A percentile compares a stretch with the other conserved stretches of the same genome.
Conservation (phyloP, 2,797 vertebrate species). For the Luscinia megarhynchos region DNA sequence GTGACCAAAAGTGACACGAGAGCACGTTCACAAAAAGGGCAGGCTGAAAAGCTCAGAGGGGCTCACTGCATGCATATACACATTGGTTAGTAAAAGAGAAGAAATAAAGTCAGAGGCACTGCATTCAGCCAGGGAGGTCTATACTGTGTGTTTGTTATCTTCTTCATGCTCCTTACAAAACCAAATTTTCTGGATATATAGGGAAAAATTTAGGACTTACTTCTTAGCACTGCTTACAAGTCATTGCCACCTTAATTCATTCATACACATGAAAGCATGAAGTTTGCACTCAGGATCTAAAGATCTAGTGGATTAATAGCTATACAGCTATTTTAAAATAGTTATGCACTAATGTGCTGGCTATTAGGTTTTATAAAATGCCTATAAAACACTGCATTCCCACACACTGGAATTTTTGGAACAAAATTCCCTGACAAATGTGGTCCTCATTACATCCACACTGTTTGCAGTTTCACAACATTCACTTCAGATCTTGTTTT, state of each 20-base stretch:
- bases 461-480: background rate
- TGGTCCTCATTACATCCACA: background rate
- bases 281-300: background rate
- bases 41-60: background rate
- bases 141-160: background rate
- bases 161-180: background rate
- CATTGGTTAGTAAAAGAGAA: background rate
- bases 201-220: background rate
- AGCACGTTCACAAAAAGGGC: background rate
- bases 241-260: background rate
- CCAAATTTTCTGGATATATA: background rate
- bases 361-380: background rate
- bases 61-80: background rate
- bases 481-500: background rate
- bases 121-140: background rate
- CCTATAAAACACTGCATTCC: background rate
- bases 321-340: background rate
- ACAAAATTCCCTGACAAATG: background rate
- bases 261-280: background rate
- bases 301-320: background rate
- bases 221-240: background rate
- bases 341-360: background rate
- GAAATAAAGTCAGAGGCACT: background rate
- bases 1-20: background rate
- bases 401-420: background rate